A percentile compares a stretch with the other conserved stretches of the same genome.
phyloP scores from a whole-genome alignment of 1,140 invertebrate genomes.

The Cherax quadricarinatus region DNA sequence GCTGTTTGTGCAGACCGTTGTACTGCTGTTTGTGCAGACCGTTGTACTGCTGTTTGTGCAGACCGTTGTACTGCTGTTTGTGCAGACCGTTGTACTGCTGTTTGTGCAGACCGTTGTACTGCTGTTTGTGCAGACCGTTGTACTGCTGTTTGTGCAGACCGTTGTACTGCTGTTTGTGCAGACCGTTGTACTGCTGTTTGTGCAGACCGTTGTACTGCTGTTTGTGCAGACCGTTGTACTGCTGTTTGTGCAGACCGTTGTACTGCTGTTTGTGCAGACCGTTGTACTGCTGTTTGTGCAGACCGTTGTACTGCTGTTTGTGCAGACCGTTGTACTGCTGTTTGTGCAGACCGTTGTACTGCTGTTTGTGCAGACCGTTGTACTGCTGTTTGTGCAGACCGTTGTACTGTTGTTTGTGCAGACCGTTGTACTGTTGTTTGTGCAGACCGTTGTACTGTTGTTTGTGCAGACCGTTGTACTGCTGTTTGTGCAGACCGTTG shows the following conservation, averaged over 20 bases:
- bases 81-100: too few species aligned
- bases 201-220: too few species aligned
- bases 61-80: not conserved
- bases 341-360: not conserved
- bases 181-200: not conserved
- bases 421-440: not conserved
- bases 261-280: not conserved
- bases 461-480: not conserved
- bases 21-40: not conserved
- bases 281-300: not conserved
- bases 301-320: not conserved
- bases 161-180: not conserved
- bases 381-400: not conserved
- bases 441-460: too few species aligned
- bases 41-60: not conserved
- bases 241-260: not conserved
- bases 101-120: not conserved
- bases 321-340: too few species aligned
- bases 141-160: not conserved
- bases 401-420: not conserved
- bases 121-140: not conserved
- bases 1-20: not conserved
- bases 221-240: not conserved
- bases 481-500: not conserved
- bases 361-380: not conserved